Conservation (phyloP, 2,888 invertebrate species). For the Margaritifera margaritifera region DNA sequence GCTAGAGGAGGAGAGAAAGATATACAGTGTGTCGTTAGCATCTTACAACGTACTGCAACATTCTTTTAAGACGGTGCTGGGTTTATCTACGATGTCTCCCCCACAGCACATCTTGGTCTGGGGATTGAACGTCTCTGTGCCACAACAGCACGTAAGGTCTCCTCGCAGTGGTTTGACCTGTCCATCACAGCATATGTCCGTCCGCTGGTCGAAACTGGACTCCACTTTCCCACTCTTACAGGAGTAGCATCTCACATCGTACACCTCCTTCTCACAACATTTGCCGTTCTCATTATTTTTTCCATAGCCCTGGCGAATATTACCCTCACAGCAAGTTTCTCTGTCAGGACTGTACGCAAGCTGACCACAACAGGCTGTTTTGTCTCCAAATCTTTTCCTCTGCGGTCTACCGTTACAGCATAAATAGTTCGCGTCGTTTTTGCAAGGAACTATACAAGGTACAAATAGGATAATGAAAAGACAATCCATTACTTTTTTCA, state of each 20-base stretch:
- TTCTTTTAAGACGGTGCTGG: conserved; percentile 10
- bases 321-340: conserved; percentile 23
- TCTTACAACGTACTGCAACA: conserved; percentile 35
- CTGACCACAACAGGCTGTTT: conserved; percentile 23
- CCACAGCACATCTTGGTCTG: conserved; percentile 17
- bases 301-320: conserved; percentile 20
- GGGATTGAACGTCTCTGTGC: conserved; percentile 17
- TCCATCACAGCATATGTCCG: conserved; percentile 23
- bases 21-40: no score
- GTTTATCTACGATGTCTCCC: conserved; percentile 3
- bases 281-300: conserved; percentile 4
- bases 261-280: conserved; percentile 23
- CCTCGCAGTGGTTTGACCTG: conserved; percentile 3
- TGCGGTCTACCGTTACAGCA: conserved; percentile 25
- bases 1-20: no score
- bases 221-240: conserved; percentile 8
- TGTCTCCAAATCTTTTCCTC: conserved; percentile 13
- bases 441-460: no score
- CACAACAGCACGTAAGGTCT: conserved; percentile 26
- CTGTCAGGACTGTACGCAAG: conserved; percentile 26
- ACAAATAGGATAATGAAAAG: no score
- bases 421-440: no score
- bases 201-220: conserved; percentile 15
- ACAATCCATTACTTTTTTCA: no score
- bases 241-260: conserved; percentile 19